Evolutionary conservation across 2,888 invertebrate genomes (phyloP), one percentile per base, ranked within the genome.

Genomic region (Rhyacophila evoluta): DNA sequence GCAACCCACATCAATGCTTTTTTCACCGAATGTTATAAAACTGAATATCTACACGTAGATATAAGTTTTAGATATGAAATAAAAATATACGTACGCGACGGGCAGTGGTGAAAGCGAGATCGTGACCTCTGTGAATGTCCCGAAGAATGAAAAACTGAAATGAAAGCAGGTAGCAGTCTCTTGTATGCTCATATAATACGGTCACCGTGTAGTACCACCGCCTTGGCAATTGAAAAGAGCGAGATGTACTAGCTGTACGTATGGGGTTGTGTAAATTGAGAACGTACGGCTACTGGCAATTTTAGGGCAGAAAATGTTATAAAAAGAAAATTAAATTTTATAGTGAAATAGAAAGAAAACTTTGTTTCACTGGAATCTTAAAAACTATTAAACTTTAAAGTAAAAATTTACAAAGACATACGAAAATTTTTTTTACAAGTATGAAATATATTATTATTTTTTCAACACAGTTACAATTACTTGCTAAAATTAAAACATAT

Each of bases 81-180:
- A 55, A 25, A 55, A 55, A 25, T 55, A 55, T 19, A 55, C 55
- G 39, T n/a, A 15, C 12, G 39, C 15, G n/a, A 15, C 12, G 55
- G 55, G 10, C 55, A 55, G 55, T 55, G 19, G 55, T 25, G 55
- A 55, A 55, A 19, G 74, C 27, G 39, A 69, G 78, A 55, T 74
- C 78, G 78, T 75, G 78, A 78, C 78, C 39, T 38, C 78, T 10
- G 12, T 72, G 74, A 74, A 72, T 39, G 27, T 29, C 74, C 38
- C 28, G 69, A 33, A 29, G 74, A 74, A 78, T 74, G 74, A 70
- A 69, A 78, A 68, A 73, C 77, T 73, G 38, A 73, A 77, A 77
- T 77, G 77, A 38, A 38, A 11, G 19, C 55, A 55, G 55, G 55
- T 55, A 55, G 8, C 10, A 19, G 55, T 55, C 25, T 19, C 55